These are phyloP conservation scores for Chromobotia macracanthus DNA, from an alignment of 2,797 vertebrate genomes.

Conservation along the genomic window DNA sequence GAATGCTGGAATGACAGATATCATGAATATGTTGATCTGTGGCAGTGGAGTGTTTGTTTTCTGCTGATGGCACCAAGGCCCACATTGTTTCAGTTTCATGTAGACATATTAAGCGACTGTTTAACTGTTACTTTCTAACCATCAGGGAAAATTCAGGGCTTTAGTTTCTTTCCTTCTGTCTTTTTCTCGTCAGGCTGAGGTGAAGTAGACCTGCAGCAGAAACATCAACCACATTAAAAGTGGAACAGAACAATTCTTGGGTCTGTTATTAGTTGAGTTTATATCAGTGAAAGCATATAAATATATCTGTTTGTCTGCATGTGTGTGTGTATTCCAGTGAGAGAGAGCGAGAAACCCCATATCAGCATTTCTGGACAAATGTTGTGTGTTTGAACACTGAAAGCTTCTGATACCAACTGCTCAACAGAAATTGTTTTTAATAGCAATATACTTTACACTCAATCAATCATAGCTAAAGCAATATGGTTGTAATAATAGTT, in stretches of 20 bases:
- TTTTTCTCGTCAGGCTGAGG: not conserved
- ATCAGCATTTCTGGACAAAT: not conserved
- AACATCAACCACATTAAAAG: not conserved
- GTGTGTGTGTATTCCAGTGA: too few relatives aligned
- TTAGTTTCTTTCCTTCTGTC: not conserved
- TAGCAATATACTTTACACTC: not conserved
- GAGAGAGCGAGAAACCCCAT: not conserved
- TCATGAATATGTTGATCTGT: slow-evolving; percentile 39
- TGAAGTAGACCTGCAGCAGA: not conserved
- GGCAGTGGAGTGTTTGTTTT: slow-evolving; percentile 2
- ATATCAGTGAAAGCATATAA: not conserved
- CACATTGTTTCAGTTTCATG: slow-evolving; percentile 25
- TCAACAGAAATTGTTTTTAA: not conserved
- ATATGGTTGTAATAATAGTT: not conserved
- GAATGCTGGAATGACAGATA: slow-evolving; percentile 33
- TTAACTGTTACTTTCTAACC: slow-evolving; percentile 15
- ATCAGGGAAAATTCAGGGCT: not conserved
- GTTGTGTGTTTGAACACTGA: not conserved
- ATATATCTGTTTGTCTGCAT: not conserved
- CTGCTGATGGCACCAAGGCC: not conserved
- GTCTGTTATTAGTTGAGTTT: slow-evolving; percentile 13
- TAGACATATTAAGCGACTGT: not conserved
- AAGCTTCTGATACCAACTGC: not conserved
- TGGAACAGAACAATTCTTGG: not conserved
- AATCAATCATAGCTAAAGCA: not conserved